Evolutionary conservation across 2,113 vertebrate genomes (phyloP).

Genomic region (Scartelaos histophorus): DNA sequence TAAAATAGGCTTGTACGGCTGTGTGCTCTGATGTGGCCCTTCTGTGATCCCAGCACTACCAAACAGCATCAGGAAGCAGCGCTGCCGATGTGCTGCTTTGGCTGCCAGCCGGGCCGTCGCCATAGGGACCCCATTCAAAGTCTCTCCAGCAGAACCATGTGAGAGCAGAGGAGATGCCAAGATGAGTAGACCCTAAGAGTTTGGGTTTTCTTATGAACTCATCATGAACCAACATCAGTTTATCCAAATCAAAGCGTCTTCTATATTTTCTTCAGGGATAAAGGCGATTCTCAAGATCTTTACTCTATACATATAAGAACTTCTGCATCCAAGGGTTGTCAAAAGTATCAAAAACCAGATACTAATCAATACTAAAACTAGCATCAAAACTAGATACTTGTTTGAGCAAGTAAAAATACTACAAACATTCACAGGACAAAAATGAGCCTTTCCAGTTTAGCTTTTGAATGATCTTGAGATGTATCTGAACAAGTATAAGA

Average conservation of each 20-base stretch:
- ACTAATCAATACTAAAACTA: too few species aligned
- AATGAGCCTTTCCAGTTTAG: too few species aligned
- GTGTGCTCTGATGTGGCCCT: slow-evolving; percentile 64
- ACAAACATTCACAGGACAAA: too few species aligned
- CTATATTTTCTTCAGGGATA: slow-evolving; percentile 15
- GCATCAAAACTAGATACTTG: too few species aligned
- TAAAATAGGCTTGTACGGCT: slow-evolving; percentile 40
- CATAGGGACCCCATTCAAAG: slow-evolving; percentile 70
- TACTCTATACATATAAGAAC: too few species aligned
- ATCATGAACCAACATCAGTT: slow-evolving; percentile 15
- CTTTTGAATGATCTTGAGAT: too few species aligned
- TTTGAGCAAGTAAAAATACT: too few species aligned
- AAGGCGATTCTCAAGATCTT: background rate
- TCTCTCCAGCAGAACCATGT: slow-evolving; percentile 58
- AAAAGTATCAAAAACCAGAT: too few species aligned
- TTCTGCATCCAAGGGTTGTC: too few species aligned
- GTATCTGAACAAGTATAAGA: too few species aligned
- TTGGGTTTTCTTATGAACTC: slow-evolving; percentile 38
- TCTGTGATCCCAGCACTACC: slow-evolving; percentile 68
- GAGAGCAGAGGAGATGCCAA: slow-evolving; percentile 40
- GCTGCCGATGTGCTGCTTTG: slow-evolving; percentile 54
- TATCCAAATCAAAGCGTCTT: slow-evolving; percentile 35
- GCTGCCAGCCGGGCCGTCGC: slow-evolving; percentile 68
- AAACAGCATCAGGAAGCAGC: slow-evolving; percentile 67
- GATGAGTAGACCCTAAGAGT: slow-evolving; percentile 42